Evolutionary conservation across 1,140 invertebrate species (phyloP).

Genomic region (Marisa cornuarietis): DNA sequence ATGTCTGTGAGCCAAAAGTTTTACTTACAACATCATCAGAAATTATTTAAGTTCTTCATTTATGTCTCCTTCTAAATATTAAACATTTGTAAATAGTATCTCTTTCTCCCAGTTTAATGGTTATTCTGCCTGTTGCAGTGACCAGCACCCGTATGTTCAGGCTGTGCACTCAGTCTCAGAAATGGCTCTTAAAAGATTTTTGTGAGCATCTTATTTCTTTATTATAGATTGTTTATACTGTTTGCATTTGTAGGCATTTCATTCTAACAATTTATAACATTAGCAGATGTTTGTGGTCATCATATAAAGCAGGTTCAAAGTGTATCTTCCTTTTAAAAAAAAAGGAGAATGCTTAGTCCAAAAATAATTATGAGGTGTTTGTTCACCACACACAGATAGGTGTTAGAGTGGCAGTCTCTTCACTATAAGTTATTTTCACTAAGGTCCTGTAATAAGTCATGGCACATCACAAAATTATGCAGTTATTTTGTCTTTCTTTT

Average conservation of each 20-base stretch:
- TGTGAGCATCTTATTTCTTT: slow-evolving; percentile 41
- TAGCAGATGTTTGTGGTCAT: neutral
- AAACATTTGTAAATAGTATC: too few species aligned
- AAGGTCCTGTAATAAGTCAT: neutral
- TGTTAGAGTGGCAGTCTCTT: neutral
- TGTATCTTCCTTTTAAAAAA: neutral
- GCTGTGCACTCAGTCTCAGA: slow-evolving; percentile 44
- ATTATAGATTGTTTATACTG: neutral
- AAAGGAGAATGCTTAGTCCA: neutral
- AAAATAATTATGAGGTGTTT: neutral
- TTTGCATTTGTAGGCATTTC: neutral
- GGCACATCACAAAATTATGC: neutral
- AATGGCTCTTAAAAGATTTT: slow-evolving; percentile 41
- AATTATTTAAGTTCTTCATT: neutral
- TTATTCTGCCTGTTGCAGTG: slow-evolving; percentile 31
- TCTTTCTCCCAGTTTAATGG: neutral
- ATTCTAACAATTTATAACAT: neutral
- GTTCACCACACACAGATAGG: neutral
- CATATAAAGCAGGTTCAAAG: neutral
- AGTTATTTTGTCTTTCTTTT: neutral
- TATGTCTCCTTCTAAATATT: neutral
- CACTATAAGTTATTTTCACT: neutral
- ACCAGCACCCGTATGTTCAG: slow-evolving; percentile 50
- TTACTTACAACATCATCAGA: neutral
- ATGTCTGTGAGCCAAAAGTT: neutral